Evolutionary conservation across 2,113 vertebrate species (phyloP), one percentile per base, ranked within the genome.

Genomic region (Sitta europaea): DNA sequence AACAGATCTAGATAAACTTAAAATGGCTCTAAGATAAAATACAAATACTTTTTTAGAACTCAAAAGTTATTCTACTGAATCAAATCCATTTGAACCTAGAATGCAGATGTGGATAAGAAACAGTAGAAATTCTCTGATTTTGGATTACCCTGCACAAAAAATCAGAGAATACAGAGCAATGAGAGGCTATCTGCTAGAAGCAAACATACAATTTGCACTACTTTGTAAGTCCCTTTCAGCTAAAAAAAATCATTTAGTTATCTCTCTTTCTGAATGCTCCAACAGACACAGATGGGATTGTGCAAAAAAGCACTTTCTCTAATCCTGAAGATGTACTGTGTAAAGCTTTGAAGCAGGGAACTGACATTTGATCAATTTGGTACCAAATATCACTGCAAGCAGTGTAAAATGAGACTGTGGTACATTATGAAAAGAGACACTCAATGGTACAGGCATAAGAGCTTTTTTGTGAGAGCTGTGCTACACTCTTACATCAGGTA

Each of bases 151-250:
- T 83, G 25, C 31, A 79, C 1, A 2, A 65, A 94, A 95, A 88
- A 53, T 12, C 31, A 77, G 66, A 70, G 67, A 95, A 57, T 47
- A 65, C 5, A 82, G 33, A 92, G 38, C 53, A 91, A 75, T 73
- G 35, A 86, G 68, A 88, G 23, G 33, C 19, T 80, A 40, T 92
- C 83, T 91, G 28, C 59, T 92, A 55, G 82, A 95, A 94, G 73
- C 28, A 95, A 95, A 80, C 71, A 66, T 95, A 93, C 90, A 93
- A 53, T 97, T 95, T 97, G 20, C 59, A 63, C 62, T 85, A 63
- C 48, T 95, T 75, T 93, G 45, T 55, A 45, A 90, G 62, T 70
- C 47, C 31, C 78, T 92, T 95, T 97, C 72, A 78, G 45, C 43
- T 83, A 73, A 83, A 93, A 94, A 90, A 61, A 11, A 43, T 36